Percentiles rank a stretch among this genome's conserved stretches.
phyloP scores from a whole-genome alignment of 1,140 invertebrate genomes.

The Bombus sylvicola region DNA sequence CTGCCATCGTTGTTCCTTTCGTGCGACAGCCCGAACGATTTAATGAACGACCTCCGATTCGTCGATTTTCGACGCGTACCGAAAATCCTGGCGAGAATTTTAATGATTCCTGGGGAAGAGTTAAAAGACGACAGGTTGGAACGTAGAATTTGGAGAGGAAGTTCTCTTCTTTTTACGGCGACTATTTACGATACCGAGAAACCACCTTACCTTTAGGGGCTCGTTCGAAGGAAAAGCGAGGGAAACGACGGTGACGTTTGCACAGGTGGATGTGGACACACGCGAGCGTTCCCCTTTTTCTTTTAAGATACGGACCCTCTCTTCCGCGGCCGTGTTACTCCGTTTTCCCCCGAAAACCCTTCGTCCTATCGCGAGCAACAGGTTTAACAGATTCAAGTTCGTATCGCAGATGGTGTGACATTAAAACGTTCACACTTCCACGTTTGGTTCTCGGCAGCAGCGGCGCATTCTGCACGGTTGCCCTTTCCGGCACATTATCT shows the following conservation, averaged over 20 bases:
- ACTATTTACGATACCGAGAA: background rate
- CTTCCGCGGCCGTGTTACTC: rapidly evolving
- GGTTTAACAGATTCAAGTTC: slow-evolving; percentile 19
- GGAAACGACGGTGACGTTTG: background rate
- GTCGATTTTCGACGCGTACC: background rate
- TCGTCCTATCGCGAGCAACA: slow-evolving; percentile 4
- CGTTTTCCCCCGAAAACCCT: background rate
- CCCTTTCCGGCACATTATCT: slow-evolving; percentile 51
- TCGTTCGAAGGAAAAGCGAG: background rate
- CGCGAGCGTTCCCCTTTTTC: background rate
- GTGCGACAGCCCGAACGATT: background rate
- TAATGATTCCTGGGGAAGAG: background rate
- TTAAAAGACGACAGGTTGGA: background rate
- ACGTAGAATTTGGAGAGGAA: background rate
- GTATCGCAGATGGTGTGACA: background rate
- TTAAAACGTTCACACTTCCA: slow-evolving; percentile 32
- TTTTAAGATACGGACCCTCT: background rate
- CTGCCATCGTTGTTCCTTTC: background rate
- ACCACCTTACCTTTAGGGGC: background rate
- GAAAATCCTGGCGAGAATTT: background rate
- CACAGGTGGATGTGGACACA: background rate
- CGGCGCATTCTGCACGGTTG: slow-evolving; percentile 17
- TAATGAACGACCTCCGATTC: background rate
- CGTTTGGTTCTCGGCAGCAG: slow-evolving; percentile 10
- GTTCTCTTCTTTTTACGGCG: background rate